A percentile compares a stretch with the other conserved stretches of the same genome.
These are phyloP conservation scores for rabbit (Oryctolagus cuniculus) DNA, from an alignment of 2,113 vertebrate genomes.

Conservation along the genomic window DNA sequence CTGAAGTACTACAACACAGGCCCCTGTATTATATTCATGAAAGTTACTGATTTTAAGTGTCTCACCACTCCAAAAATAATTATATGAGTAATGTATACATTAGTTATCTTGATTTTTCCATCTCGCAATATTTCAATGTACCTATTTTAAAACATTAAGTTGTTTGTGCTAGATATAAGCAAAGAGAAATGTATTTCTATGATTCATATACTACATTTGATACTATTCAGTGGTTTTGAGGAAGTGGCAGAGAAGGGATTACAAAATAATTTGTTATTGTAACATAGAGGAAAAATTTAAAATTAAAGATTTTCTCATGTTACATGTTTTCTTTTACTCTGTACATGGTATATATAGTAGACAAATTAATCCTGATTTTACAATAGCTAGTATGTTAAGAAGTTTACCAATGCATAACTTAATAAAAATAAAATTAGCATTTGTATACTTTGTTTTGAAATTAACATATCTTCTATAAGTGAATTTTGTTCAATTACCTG, in stretches of 20 bases:
- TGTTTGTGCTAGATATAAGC: background rate
- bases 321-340: background rate
- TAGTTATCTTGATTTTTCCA: background rate
- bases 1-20: too few relatives aligned
- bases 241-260: background rate
- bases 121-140: background rate
- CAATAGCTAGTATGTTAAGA: background rate
- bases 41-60: background rate
- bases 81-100: too few relatives aligned
- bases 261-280: background rate
- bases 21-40: too few relatives aligned
- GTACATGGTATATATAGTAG: background rate
- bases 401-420: background rate
- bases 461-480: background rate
- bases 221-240: background rate
- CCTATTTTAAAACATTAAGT: background rate
- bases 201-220: background rate
- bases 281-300: background rate
- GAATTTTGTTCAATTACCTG: background rate
- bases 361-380: background rate
- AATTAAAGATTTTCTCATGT: background rate
- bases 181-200: background rate
- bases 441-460: background rate
- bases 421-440: conserved; percentile 19
- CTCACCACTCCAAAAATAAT: too few relatives aligned